These are phyloP conservation scores for Hephaestus fuliginosus DNA, from an alignment of 2,797 vertebrate species.

Conservation along the genomic window DNA sequence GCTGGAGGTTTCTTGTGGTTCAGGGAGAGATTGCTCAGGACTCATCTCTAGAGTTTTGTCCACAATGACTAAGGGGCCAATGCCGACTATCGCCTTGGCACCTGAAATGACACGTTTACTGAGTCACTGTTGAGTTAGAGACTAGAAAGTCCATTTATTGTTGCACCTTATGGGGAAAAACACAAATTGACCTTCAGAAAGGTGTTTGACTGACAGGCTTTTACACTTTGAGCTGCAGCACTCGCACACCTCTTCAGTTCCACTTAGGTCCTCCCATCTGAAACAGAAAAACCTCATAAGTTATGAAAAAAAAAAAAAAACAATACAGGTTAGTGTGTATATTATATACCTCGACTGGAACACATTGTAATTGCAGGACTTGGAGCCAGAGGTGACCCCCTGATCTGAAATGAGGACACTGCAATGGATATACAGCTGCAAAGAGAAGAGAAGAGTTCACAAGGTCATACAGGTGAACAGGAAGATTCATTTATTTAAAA, in stretches of 20 bases:
- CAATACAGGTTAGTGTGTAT: background rate
- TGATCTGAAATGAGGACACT: slow-evolving; percentile 67
- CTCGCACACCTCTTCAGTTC: slow-evolving; percentile 62
- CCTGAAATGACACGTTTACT: slow-evolving; percentile 51
- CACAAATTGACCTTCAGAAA: slow-evolving; percentile 57
- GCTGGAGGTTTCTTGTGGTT: background rate
- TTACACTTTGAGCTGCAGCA: slow-evolving; percentile 81
- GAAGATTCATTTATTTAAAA: fast-evolving
- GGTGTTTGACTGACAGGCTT: slow-evolving; percentile 39
- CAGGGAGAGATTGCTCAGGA: background rate
- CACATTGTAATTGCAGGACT: slow-evolving; percentile 82
- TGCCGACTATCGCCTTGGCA: slow-evolving; percentile 51
- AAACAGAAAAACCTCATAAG: background rate
- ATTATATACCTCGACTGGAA: slow-evolving; percentile 68
- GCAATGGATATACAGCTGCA: slow-evolving; percentile 81
- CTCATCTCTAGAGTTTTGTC: slow-evolving; percentile 12
- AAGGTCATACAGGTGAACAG: background rate
- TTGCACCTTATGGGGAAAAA: background rate
- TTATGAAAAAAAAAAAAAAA: background rate
- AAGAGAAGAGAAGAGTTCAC: background rate
- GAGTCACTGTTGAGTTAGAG: background rate
- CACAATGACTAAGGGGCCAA: slow-evolving; percentile 69
- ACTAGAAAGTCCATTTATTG: background rate
- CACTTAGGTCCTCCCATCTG: slow-evolving; percentile 81
- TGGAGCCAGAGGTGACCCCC: slow-evolving; percentile 62